phyloP scores from a whole-genome alignment of 2,113 vertebrate species.

The Dicrurus megarhynchus region DNA sequence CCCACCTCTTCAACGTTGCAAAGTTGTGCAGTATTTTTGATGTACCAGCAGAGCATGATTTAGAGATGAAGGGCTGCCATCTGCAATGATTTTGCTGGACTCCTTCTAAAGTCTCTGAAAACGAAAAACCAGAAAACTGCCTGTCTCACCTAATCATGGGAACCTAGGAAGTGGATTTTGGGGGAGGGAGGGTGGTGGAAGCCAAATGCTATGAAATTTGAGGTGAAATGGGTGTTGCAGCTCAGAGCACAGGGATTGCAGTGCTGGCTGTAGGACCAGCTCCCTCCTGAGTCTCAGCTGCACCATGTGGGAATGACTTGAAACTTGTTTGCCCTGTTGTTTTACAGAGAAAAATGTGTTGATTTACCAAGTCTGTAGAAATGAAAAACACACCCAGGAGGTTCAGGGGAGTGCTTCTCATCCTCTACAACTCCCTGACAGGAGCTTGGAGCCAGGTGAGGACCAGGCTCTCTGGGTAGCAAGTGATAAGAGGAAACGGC shows the following conservation, averaged over 20 bases:
- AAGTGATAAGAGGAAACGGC: accelerated
- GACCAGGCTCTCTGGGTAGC: neutral
- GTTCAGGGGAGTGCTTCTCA: neutral
- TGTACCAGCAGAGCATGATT: neutral
- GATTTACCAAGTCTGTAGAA: neutral
- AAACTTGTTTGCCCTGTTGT: neutral
- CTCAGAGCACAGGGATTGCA: neutral
- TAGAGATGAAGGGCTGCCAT: neutral
- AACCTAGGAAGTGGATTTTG: neutral
- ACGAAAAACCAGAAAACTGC: neutral
- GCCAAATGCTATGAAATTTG: neutral
- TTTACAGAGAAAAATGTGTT: neutral
- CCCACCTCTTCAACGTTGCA: neutral
- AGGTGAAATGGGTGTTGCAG: neutral
- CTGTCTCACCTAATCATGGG: neutral
- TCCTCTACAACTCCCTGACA: neutral
- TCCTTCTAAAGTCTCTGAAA: neutral
- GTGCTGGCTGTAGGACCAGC: neutral
- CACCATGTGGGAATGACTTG: accelerated
- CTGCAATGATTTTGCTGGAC: neutral
- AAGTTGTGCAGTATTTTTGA: neutral
- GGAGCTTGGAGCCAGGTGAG: neutral
- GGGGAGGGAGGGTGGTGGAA: neutral
- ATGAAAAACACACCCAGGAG: neutral
- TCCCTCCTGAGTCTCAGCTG: neutral